Base-by-base conservation (phyloP, 2,113 vertebrate species). In the Anolis sagrei region DNA sequence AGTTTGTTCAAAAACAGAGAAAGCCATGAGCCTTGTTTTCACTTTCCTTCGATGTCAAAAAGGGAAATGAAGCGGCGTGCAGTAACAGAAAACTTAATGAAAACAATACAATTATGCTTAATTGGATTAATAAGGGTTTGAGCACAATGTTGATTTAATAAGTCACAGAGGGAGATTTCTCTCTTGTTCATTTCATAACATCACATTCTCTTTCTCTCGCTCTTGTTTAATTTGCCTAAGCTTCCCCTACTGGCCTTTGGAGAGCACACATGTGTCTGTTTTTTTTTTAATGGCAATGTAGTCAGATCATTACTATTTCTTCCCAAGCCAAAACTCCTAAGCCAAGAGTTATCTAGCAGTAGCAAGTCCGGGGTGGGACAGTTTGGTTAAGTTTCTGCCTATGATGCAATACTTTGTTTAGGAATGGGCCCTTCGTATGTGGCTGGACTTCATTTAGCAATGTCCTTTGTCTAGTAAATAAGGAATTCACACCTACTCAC, bases 91-190 rank as follows among this genome's bases (percentile, higher is more conserved):
- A 76, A 61, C 91, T 90, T 90, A 84, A 82, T 73, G 90, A 87
- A 89, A 92, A 91, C 79, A 86, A 27, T 79, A 81, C 93, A 90
- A 92, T 92, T 93, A 93, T 85, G 62, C 39, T 49, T 82, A 86
- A 1, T 44, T 87, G 83, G 14, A 89, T 85, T 94, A 92, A 93
- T 89, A 44, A 93, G 86, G 86, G 25, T 69, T 88, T 89, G 73
- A 85, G 93, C 88, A 90, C 88, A 88, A 34, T 2, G 81, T 27
- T 32, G 85, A 84, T 90, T 84, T 87, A 85, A 81, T 5, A 69
- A 64, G 86, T 90, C 91, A 81, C 2, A 54, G 87, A 62, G 93
- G 92, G 92, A 89, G 91, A 76, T 10, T 83, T 73, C 77, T 86
- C 88, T 89, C 91, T 88, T 92, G 85, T 90, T 90, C 90, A 87